phyloP scores from a whole-genome alignment of 2,888 invertebrate species.

The Andricus quercusramuli region DNA sequence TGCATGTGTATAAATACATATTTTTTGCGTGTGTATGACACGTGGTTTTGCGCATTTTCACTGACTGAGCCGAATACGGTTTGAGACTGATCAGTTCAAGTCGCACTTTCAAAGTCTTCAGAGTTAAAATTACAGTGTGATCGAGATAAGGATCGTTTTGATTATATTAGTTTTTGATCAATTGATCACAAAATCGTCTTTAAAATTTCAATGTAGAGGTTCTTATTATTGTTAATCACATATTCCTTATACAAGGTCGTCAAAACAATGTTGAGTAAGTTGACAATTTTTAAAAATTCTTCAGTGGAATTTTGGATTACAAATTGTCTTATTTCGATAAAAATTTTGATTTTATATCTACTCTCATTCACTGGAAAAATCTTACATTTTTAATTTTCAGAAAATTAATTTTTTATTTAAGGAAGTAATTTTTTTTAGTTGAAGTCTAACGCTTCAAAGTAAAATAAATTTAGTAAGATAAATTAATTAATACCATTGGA shows the following conservation, averaged over 20 bases:
- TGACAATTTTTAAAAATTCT: background rate
- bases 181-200: background rate
- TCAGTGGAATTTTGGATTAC: background rate
- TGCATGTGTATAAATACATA: background rate
- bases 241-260: background rate
- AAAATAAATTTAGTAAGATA: background rate
- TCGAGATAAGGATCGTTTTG: background rate
- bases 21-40: background rate
- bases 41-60: constrained; percentile 20
- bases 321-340: background rate
- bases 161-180: background rate
- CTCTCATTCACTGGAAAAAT: too few relatives aligned
- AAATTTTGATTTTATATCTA: background rate
- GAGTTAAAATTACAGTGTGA: constrained; percentile 30
- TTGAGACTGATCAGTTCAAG: constrained; percentile 46
- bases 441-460: background rate
- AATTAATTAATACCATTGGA: background rate
- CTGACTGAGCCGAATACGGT: constrained; percentile 22
- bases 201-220: background rate
- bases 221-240: background rate
- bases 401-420: too few relatives aligned
- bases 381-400: background rate
- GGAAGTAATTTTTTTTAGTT: too few relatives aligned
- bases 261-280: background rate
- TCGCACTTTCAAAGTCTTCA: constrained; percentile 45